Conservation (phyloP, 2,797 vertebrate genomes). For the Acanthurus tractus region DNA sequence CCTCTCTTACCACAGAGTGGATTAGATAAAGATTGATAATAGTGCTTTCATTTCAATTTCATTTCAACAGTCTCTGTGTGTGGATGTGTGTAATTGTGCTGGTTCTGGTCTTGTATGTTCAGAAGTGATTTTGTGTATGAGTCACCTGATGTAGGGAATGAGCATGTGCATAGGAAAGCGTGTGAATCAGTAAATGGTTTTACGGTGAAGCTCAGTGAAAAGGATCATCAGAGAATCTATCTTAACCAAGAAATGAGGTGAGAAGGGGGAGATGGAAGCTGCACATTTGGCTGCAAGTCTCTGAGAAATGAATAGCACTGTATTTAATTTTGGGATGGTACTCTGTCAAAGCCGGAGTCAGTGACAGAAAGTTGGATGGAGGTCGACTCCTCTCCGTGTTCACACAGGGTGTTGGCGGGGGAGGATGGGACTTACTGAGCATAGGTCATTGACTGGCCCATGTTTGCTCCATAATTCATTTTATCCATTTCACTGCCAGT, state of each 20-base stretch:
- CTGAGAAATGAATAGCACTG: constrained; percentile 29
- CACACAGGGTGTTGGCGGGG: not conserved
- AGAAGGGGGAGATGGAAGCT: constrained; percentile 35
- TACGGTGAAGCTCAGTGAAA: not conserved
- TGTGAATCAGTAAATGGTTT: constrained; percentile 40
- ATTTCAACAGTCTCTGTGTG: constrained; percentile 26
- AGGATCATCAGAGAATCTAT: constrained; percentile 42
- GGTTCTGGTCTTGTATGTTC: constrained; percentile 14
- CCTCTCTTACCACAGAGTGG: constrained; percentile 51
- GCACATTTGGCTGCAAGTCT: constrained; percentile 46
- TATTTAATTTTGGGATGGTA: constrained; percentile 44
- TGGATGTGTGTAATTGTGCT: not conserved
- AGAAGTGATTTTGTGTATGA: constrained; percentile 28
- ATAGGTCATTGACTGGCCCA: constrained; percentile 17
- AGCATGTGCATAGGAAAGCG: constrained; percentile 23
- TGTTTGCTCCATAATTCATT: constrained; percentile 3
- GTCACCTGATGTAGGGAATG: constrained; percentile 27
- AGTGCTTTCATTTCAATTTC: constrained; percentile 64
- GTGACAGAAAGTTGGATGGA: constrained; percentile 43
- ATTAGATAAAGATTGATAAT: constrained; percentile 76
- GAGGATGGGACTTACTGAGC: constrained; percentile 2
- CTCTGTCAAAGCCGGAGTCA: constrained; percentile 48
- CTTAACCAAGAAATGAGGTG: constrained; percentile 56
- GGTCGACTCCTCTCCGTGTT: not conserved
- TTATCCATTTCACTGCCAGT: not conserved